A percentile compares a stretch with the other conserved stretches of the same genome.
Conservation (phyloP, 1,140 invertebrate genomes). For the Pemphigus obesinymphae region DNA sequence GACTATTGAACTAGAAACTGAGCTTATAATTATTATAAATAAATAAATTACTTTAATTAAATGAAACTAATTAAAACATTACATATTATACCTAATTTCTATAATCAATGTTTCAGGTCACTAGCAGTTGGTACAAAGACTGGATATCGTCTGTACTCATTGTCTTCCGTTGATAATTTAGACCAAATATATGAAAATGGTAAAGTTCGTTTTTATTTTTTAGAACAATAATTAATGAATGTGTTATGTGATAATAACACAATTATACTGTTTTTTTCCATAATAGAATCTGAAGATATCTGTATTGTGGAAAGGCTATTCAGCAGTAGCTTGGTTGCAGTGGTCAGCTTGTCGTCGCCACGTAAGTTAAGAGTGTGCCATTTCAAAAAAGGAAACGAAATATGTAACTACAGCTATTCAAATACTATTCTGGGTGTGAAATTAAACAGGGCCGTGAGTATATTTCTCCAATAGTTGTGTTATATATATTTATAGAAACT, state of each 20-base stretch:
- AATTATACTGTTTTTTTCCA: background rate
- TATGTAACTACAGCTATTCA: constrained; percentile 97
- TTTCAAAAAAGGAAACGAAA: constrained; percentile 97
- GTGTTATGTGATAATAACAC: background rate
- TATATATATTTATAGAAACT: background rate
- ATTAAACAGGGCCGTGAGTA: constrained; percentile 86
- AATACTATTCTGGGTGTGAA: constrained; percentile 96
- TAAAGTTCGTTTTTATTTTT: constrained; percentile 49
- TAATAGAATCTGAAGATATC: constrained; percentile 73
- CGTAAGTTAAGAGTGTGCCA: constrained; percentile 94
- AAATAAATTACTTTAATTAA: background rate
- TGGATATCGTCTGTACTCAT: constrained; percentile 82
- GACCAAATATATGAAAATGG: constrained; percentile 83
- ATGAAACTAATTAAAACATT: background rate
- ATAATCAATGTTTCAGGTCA: constrained; percentile 62
- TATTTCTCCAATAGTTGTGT: background rate
- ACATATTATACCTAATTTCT: too few relatives aligned
- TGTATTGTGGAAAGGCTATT: constrained; percentile 94
- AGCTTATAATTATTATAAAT: background rate
- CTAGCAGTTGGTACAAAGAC: constrained; percentile 83
- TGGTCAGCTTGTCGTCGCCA: constrained; percentile 87
- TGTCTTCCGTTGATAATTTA: constrained; percentile 77
- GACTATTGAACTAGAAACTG: too few relatives aligned
- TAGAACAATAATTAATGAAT: background rate
- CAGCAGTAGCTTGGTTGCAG: constrained; percentile 91